Base-by-base conservation (phyloP, 2,113 vertebrate species). In the Camelus dromedarius region DNA sequence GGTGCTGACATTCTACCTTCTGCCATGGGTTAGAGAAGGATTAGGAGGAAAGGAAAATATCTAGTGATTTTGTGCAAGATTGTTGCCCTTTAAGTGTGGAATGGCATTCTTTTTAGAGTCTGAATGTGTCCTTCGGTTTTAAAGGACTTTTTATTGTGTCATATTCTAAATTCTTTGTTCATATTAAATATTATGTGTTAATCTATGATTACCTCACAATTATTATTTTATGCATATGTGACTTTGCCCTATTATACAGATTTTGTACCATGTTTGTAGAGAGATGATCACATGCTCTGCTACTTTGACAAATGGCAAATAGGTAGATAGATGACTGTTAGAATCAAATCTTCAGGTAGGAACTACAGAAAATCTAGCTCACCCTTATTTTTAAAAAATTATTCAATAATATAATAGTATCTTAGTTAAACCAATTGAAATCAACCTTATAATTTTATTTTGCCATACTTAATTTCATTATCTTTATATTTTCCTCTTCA, bases 1-100 rank as follows among this genome's bases (percentile, higher is more conserved):
- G 92, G 96, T 92, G 87, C 20, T 64, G 8, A 1, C 2, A 89
- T 95, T 92, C 60, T 73, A 96, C 90, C 18, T 77, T 72, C 18
- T 90, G 42, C 77, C 60, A 42, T 26, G 86, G 35, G n/a, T 94
- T 83, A 58, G 5, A 73, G 70, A 85, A 87, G 48, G 72, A 95
- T 86, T 35, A 95, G 32, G n/a, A 91, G 46, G 4, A 58, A 77
- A 81, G 24, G 46, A 24, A 73, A 89, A 20, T 77, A 18, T 52
- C 9, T 60, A 82, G 3, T 5, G 8, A 58, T 54, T 72, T 76
- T 80, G n/a, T 81, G 62, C 6, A 38, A n/a, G 12, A 12, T 48
- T 26, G 0, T 24, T 16, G 2, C 19, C 26, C 48, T 22, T 88
- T 48, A 79, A 56, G 62, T 16, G 24, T 4, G 60, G 30, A 82